phyloP scores from a whole-genome alignment of 2,797 vertebrate species.

The Ctenochaetus hawaiiensis region DNA sequence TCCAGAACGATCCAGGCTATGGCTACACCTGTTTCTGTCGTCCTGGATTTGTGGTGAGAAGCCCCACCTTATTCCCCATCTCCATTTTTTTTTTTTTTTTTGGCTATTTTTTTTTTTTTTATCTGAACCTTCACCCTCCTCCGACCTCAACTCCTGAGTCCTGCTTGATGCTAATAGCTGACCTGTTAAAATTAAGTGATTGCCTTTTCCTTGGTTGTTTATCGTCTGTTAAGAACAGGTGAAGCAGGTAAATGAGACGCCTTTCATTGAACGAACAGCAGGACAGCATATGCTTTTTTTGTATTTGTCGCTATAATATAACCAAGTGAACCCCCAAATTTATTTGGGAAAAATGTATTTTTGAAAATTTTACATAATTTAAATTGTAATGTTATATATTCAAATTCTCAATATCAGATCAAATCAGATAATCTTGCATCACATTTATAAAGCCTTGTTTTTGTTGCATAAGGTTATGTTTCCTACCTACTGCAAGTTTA shows the following conservation, averaged over 20 bases:
- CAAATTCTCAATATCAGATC: too few relatives aligned
- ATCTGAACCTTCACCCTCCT: constrained; percentile 43
- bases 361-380: too few relatives aligned
- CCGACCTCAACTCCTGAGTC: constrained; percentile 26
- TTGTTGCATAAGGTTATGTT: constrained; percentile 32
- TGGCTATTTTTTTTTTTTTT: not conserved
- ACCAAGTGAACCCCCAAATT: not conserved
- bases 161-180: not conserved
- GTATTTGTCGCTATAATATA: not conserved
- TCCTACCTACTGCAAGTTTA: constrained; percentile 1
- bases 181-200: not conserved
- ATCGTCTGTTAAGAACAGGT: not conserved
- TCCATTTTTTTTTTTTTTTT: constrained; percentile 20
- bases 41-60: constrained; percentile 90
- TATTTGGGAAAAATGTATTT: not conserved
- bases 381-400: not conserved
- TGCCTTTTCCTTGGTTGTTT: constrained; percentile 21
- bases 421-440: not conserved
- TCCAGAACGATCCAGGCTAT: constrained; percentile 86
- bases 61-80: constrained; percentile 62
- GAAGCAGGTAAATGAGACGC: not conserved
- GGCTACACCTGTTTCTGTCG: constrained; percentile 90
- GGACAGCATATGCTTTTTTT: not conserved
- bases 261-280: not conserved
- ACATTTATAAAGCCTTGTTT: constrained; percentile 11